Conservation (phyloP, 1,140 invertebrate genomes). For the Macrostomum lignano region DNA sequence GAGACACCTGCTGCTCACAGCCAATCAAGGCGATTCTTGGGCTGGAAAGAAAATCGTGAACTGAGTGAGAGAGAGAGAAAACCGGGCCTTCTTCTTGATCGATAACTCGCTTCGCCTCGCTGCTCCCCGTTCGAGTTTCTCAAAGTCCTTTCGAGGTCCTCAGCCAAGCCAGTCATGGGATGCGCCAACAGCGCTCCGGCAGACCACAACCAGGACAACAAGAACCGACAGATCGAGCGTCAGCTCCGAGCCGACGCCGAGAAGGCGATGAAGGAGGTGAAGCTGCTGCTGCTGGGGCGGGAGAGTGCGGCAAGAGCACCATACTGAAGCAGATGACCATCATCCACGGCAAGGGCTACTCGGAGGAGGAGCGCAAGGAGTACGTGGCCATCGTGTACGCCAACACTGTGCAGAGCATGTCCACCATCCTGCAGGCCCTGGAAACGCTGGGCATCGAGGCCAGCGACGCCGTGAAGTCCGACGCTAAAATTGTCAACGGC, state of each 20-base stretch:
- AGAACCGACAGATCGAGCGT: slow-evolving; percentile 2
- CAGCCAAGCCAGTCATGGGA: too few relatives aligned
- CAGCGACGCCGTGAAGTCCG: slow-evolving; percentile 27
- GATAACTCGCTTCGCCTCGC: too few relatives aligned
- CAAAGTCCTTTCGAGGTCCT: too few relatives aligned
- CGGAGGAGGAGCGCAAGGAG: slow-evolving; percentile 63
- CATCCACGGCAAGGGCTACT: slow-evolving; percentile 42
- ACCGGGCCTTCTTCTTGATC: too few relatives aligned
- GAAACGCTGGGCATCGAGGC: slow-evolving; percentile 79
- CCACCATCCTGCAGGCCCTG: slow-evolving; percentile 95
- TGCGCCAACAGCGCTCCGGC: not conserved
- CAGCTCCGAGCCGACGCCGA: slow-evolving; percentile 5
- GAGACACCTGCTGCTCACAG: too few relatives aligned
- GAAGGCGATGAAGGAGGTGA: slow-evolving; percentile 6
- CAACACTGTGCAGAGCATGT: slow-evolving; percentile 97
- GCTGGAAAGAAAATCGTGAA: too few relatives aligned
- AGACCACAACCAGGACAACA: slow-evolving; percentile 3
- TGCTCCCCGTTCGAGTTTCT: too few relatives aligned
- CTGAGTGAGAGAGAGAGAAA: too few relatives aligned
- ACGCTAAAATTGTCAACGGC: slow-evolving; percentile 1
- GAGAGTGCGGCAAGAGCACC: slow-evolving; percentile 6
- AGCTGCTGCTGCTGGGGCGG: slow-evolving; percentile 5
- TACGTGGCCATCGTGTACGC: slow-evolving; percentile 78
- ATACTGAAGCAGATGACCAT: slow-evolving; percentile 6
- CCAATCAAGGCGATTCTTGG: too few relatives aligned